Conservation (phyloP, 2,888 invertebrate species). For the Leptinotarsa haldemani region DNA sequence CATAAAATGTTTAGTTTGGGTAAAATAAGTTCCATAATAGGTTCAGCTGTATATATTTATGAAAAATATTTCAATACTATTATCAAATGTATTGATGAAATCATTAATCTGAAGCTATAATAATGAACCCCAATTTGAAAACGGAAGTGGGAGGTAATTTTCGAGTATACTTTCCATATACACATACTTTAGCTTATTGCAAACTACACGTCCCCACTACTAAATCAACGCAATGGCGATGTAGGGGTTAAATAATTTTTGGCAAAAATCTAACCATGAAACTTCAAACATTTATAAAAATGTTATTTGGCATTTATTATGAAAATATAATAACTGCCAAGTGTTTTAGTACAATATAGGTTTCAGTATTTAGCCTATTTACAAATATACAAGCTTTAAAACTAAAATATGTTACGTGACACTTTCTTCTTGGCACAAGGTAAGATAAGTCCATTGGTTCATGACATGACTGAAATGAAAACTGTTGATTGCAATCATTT, state of each 20-base stretch:
- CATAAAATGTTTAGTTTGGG: no score
- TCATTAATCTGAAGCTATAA: neutral
- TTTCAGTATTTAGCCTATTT: conserved; percentile 60
- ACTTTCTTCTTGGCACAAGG: conserved; percentile 65
- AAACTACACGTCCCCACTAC: conserved; percentile 63
- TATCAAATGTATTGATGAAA: neutral
- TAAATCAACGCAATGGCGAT: conserved; percentile 56
- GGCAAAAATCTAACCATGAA: conserved; percentile 59
- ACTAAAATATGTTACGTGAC: conserved; percentile 64
- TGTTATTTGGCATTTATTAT: conserved; percentile 41
- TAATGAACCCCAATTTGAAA: conserved; percentile 24
- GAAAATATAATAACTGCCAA: conserved; percentile 42
- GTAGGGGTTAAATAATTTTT: conserved; percentile 55
- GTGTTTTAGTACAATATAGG: conserved; percentile 40
- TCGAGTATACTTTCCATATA: conserved; percentile 42
- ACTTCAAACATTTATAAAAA: conserved; percentile 60
- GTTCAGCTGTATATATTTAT: no score
- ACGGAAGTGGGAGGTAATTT: conserved; percentile 33
- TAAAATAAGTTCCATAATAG: no score
- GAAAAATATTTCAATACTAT: neutral
- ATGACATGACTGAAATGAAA: neutral
- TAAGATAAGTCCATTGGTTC: conserved; percentile 25
- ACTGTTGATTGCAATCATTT: neutral
- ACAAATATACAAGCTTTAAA: conserved; percentile 65
- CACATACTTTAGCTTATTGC: conserved; percentile 57